Evolutionary conservation across 2,113 vertebrate genomes (phyloP).

Genomic region (Grantiella picta): DNA sequence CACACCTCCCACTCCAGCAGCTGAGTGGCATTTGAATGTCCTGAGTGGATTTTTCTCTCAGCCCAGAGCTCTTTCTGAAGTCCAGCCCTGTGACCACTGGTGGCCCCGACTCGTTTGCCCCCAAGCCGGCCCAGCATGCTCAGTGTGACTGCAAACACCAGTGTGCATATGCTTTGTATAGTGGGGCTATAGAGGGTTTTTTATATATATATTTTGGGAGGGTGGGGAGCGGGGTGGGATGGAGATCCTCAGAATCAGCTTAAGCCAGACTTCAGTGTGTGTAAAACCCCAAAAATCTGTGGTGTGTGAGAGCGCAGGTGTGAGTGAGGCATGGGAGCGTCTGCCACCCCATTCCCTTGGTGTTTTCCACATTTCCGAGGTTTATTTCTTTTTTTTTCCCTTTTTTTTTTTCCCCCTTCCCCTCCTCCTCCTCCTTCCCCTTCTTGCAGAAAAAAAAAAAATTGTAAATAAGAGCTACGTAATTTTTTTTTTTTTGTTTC

Average conservation of each 20-base stretch:
- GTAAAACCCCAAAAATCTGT: constrained; percentile 64
- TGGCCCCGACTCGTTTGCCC: constrained; percentile 16
- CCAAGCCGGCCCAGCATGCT: constrained; percentile 57
- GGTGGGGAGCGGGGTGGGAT: constrained; percentile 47
- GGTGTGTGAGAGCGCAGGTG: constrained; percentile 62
- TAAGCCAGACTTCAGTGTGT: constrained; percentile 66
- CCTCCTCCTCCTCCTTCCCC: too few relatives aligned
- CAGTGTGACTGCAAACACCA: constrained; percentile 60
- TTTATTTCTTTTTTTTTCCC: not conserved
- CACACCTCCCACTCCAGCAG: not conserved
- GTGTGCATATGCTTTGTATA: constrained; percentile 75
- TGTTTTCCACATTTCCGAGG: constrained; percentile 62
- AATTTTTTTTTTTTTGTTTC: not conserved
- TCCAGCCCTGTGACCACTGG: constrained; percentile 60
- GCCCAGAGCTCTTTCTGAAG: not conserved
- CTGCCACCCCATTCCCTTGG: constrained; percentile 61
- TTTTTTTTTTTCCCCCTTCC: not conserved
- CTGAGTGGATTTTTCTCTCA: not conserved
- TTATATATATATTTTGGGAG: constrained; percentile 63
- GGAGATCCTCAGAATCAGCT: constrained; percentile 61
- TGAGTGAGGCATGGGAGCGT: constrained; percentile 45
- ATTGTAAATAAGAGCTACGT: constrained; percentile 79
- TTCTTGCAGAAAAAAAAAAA: constrained; percentile 54
- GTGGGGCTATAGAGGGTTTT: constrained; percentile 68
- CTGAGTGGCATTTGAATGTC: not conserved